These are phyloP conservation scores for Deilephila porcellus DNA, from an alignment of 2,888 invertebrate species.

Conservation along the genomic window DNA sequence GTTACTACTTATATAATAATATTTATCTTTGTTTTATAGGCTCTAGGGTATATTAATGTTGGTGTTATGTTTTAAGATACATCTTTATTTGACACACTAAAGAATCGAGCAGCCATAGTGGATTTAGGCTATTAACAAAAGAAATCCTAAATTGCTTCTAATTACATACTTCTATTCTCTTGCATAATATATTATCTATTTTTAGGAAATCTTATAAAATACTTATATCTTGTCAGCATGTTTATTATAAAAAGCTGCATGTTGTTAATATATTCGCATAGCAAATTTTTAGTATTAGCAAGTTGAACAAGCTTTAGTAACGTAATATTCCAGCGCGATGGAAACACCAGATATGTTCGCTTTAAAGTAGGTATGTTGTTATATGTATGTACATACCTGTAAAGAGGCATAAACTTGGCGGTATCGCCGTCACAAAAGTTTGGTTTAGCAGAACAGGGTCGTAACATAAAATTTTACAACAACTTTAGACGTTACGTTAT, in stretches of 20 bases:
- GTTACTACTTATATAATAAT: no score
- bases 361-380: conserved; percentile 26
- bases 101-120: no score
- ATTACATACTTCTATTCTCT: no score
- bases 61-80: no score
- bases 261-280: not conserved
- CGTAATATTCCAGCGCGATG: conserved; percentile 6
- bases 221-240: no score
- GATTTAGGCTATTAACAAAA: no score
- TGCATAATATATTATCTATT: no score
- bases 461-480: conserved; percentile 81
- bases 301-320: conserved; percentile 1
- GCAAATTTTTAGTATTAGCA: conserved; percentile 9
- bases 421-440: conserved; percentile 71
- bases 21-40: no score
- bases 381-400: conserved; percentile 44
- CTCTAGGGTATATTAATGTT: no score
- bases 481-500: conserved; percentile 74
- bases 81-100: no score
- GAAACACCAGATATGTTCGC: conserved; percentile 13
- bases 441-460: conserved; percentile 70
- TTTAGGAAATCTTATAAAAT: no score
- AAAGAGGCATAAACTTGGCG: conserved; percentile 60
- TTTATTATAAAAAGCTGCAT: not conserved
- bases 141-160: no score